A percentile compares a stretch with the other conserved stretches of the same genome.
Evolutionary conservation across 2,888 invertebrate genomes (phyloP).

Genomic region (Leucoma salicis): DNA sequence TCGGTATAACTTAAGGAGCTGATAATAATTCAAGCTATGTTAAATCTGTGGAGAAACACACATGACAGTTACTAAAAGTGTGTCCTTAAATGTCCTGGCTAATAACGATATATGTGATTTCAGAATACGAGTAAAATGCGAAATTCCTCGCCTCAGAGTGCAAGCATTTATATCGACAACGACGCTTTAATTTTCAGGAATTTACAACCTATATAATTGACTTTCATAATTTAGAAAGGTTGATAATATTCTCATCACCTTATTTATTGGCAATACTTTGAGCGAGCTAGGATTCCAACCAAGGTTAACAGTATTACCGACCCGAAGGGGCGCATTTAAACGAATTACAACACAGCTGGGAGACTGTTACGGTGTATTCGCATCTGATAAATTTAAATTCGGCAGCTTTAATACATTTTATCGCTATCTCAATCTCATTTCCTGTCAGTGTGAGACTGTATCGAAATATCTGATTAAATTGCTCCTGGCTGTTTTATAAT

Average conservation of each 20-base stretch:
- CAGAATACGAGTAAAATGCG: too few species aligned
- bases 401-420: constrained; percentile 20
- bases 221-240: not conserved
- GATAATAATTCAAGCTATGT: too few species aligned
- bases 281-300: constrained; percentile 3
- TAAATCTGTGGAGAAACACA: too few species aligned
- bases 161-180: too few species aligned
- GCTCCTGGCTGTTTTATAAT: not conserved
- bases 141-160: too few species aligned
- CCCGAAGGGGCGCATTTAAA: constrained; percentile 10
- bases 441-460: constrained; percentile 13
- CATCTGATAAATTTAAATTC: constrained; percentile 11
- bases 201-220: too few species aligned
- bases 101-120: too few species aligned
- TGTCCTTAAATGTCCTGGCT: too few species aligned
- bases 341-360: constrained; percentile 11
- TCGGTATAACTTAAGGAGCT: too few species aligned
- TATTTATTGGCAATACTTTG: not conserved
- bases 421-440: constrained; percentile 30
- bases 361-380: constrained; percentile 5
- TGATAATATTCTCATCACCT: not conserved
- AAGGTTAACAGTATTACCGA: constrained; percentile 8
- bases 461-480: constrained; percentile 26
- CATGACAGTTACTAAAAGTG: too few species aligned
- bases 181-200: too few species aligned